Evolutionary conservation across 2,888 invertebrate genomes (phyloP).

Genomic region (Drosophila acutilabella): DNA sequence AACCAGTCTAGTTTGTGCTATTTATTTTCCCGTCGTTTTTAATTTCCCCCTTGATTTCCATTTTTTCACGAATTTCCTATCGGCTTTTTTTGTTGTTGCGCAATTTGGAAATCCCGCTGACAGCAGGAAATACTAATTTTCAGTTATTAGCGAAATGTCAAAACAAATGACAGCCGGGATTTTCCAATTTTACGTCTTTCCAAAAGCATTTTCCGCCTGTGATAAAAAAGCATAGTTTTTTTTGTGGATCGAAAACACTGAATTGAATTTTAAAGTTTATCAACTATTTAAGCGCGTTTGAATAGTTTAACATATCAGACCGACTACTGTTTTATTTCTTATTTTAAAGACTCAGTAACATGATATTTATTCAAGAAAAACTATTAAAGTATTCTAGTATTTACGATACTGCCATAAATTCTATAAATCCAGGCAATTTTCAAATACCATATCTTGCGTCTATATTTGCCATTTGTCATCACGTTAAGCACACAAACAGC

Average conservation of each 20-base stretch:
- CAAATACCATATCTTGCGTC: conserved; percentile 15
- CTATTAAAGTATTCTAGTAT: not conserved
- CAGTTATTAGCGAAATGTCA: conserved; percentile 72
- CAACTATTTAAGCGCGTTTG: not conserved
- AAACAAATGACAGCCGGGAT: conserved; percentile 63
- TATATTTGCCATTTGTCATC: conserved; percentile 59
- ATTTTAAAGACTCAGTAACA: too few species aligned
- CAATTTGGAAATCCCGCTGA: conserved; percentile 34
- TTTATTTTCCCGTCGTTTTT: conserved; percentile 6
- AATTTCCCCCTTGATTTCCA: conserved; percentile 17
- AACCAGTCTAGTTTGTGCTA: not conserved
- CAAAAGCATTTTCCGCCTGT: not conserved
- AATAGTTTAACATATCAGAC: not conserved
- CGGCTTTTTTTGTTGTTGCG: conserved; percentile 10
- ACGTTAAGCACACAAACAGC: conserved; percentile 45
- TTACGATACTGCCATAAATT: conserved; percentile 24
- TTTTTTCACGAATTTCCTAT: conserved; percentile 11
- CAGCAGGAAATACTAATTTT: conserved; percentile 61
- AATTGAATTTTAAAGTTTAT: too few species aligned
- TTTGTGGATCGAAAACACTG: not conserved
- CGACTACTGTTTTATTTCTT: not conserved
- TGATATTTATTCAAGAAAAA: too few species aligned
- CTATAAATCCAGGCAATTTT: not conserved
- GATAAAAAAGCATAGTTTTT: conserved; percentile 4
- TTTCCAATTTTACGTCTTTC: conserved; percentile 39